phyloP scores from a whole-genome alignment of 2,797 vertebrate species.

The Tachyglossus aculeatus region DNA sequence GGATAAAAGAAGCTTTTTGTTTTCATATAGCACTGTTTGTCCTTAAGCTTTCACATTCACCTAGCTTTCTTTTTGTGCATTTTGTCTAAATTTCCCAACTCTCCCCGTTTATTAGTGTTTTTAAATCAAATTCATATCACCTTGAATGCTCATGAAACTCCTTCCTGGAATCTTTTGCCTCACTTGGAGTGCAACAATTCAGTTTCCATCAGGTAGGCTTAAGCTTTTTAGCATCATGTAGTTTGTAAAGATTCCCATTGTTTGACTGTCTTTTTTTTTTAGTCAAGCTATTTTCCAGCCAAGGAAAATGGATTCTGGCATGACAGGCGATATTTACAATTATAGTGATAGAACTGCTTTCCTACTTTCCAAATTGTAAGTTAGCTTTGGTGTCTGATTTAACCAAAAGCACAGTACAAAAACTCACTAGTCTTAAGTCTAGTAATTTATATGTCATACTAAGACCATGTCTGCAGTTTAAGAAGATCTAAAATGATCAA shows the following conservation, averaged over 20 bases:
- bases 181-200: too few species aligned
- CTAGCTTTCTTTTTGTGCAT: not conserved
- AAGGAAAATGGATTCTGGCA: not conserved
- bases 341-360: slow-evolving; percentile 1
- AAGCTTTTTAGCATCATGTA: too few species aligned
- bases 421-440: slow-evolving; percentile 1
- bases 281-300: not conserved
- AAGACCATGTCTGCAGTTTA: too few species aligned
- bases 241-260: slow-evolving; percentile 15
- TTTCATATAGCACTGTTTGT: too few species aligned
- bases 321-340: not conserved
- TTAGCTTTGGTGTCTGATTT: slow-evolving; percentile 14
- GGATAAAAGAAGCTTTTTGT: not conserved
- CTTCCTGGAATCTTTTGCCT: too few species aligned
- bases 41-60: slow-evolving; percentile 8
- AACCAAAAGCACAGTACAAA: not conserved
- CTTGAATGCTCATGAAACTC: too few species aligned
- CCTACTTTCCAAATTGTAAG: not conserved
- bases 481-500: too few species aligned
- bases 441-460: too few species aligned
- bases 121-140: too few species aligned
- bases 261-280: not conserved
- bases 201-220: too few species aligned
- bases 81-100: not conserved
- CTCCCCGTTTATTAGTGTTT: not conserved